phyloP scores from a whole-genome alignment of 2,888 invertebrate species.

The Acronicta aceris region DNA sequence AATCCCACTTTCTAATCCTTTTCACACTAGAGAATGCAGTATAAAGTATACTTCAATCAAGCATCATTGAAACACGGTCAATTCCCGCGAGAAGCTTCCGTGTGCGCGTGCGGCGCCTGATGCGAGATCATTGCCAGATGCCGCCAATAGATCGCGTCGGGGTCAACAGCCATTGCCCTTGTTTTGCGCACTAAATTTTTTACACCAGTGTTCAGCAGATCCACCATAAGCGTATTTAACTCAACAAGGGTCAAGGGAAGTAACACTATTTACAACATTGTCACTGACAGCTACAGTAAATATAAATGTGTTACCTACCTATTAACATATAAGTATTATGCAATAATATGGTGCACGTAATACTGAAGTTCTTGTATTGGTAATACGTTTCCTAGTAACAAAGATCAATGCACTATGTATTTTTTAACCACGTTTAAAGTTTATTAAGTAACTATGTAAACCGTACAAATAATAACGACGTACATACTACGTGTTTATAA shows the following conservation, averaged over 20 bases:
- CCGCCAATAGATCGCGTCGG: conserved; percentile 85
- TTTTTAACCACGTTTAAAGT: conserved; percentile 10
- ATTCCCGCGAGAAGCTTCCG: conserved; percentile 81
- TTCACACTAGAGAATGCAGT: conserved; percentile 66
- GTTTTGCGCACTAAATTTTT: conserved; percentile 85
- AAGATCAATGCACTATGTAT: not conserved
- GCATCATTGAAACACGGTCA: conserved; percentile 85
- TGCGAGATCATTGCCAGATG: conserved; percentile 87
- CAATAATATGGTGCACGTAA: conserved; percentile 20
- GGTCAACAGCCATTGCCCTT: conserved; percentile 88
- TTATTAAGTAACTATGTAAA: conserved; percentile 8
- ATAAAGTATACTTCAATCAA: conserved; percentile 72
- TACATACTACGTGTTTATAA: conserved; percentile 16
- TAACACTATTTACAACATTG: conserved; percentile 58
- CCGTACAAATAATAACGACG: conserved; percentile 9
- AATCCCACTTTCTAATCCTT: conserved; percentile 77
- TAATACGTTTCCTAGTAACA: conserved; percentile 8
- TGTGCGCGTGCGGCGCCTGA: conserved; percentile 77
- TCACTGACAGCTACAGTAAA: conserved; percentile 17
- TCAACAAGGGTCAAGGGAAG: conserved; percentile 75
- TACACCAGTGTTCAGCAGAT: conserved; percentile 67
- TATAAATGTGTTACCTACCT: conserved; percentile 13
- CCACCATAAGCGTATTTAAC: conserved; percentile 63
- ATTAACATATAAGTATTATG: conserved; percentile 33
- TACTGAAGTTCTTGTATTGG: conserved; percentile 15